A percentile compares a stretch with the other conserved stretches of the same genome.
phyloP scores from a whole-genome alignment of 2,888 invertebrate species.

The Loripinus fragilis region DNA sequence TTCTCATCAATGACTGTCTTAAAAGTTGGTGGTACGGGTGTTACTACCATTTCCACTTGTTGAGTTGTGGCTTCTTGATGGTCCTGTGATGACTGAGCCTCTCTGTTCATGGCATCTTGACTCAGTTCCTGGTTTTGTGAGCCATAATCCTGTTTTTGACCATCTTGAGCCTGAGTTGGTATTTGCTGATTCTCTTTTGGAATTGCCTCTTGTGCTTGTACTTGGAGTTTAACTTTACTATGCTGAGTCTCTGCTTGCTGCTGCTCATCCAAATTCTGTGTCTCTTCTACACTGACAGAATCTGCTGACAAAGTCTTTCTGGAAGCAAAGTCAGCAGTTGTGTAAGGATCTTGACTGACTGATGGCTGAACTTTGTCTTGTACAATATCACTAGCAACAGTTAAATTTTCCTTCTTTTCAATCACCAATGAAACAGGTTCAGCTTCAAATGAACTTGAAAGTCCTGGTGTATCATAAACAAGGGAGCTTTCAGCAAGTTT shows the following conservation, averaged over 20 bases:
- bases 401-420: slow-evolving; percentile 33
- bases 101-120: background rate
- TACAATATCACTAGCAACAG: slow-evolving; percentile 43
- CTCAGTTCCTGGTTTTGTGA: background rate
- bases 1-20: background rate
- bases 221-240: background rate
- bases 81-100: background rate
- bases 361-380: slow-evolving; percentile 53
- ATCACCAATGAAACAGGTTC: too few species aligned
- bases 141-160: background rate
- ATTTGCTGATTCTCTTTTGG: background rate
- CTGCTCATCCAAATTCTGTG: background rate
- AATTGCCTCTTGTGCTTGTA: background rate
- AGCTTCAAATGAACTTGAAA: background rate
- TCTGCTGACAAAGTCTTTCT: slow-evolving; percentile 67
- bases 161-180: background rate
- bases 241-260: background rate
- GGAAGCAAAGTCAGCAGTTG: slow-evolving; percentile 60
- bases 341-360: slow-evolving; percentile 57
- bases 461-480: background rate
- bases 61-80: background rate
- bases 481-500: background rate
- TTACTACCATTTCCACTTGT: background rate
- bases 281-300: slow-evolving; percentile 23
- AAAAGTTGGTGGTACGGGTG: background rate